Evolutionary conservation across 2,888 invertebrate species (phyloP).

Genomic region (Cheilosia variabilis): DNA sequence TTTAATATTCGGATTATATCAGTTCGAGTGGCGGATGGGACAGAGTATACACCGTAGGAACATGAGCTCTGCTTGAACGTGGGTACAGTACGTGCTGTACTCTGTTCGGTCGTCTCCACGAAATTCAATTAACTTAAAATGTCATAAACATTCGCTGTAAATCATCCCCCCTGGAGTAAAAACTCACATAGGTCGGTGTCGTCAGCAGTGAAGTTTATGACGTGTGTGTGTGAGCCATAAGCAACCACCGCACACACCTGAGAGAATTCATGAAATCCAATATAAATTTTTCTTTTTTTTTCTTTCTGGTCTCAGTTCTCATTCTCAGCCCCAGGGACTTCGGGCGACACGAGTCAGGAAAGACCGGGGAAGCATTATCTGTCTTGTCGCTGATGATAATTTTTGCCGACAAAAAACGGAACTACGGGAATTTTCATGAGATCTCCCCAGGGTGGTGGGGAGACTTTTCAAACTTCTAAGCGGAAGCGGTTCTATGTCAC

Average conservation of each 20-base stretch:
- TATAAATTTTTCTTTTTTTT: conserved; percentile 32
- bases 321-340: conserved; percentile 13
- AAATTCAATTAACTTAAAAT: conserved; percentile 75
- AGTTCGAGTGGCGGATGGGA: conserved; percentile 36
- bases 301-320: conserved; percentile 21
- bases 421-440: conserved; percentile 28
- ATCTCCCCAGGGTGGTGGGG: neutral
- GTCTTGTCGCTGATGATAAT: conserved; percentile 29
- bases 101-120: conserved; percentile 58
- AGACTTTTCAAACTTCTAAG: conserved; percentile 20
- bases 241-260: conserved; percentile 36
- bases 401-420: conserved; percentile 2
- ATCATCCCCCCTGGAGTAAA: conserved; percentile 48
- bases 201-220: conserved; percentile 41
- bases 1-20: conserved; percentile 71
- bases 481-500: neutral
- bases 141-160: conserved; percentile 74
- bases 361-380: conserved; percentile 6
- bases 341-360: conserved; percentile 18
- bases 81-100: conserved; percentile 44
- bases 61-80: neutral
- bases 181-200: conserved; percentile 36
- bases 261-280: conserved; percentile 62
- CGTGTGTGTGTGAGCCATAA: conserved; percentile 8
- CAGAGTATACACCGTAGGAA: neutral